Base-by-base conservation (phyloP, 1,140 invertebrate species). In the Diorhabda carinulata region DNA sequence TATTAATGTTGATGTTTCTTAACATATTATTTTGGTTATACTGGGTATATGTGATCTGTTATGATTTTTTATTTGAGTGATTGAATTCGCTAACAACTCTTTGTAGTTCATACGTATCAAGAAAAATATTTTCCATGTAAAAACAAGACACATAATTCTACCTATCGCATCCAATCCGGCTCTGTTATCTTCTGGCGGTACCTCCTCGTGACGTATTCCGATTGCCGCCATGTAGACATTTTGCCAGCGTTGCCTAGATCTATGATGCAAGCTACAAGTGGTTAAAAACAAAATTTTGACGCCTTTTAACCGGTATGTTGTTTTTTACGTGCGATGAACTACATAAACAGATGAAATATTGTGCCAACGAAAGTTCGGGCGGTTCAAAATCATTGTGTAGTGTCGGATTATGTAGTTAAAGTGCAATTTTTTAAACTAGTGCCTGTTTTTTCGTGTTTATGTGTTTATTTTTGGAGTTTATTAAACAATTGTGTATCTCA, bases 191-290 rank as follows among this genome's bases (percentile, higher is more conserved):
- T 43, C 64, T 70, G 67, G 71, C 65, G 44, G 59, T 72, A 70
- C 71, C 63, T 72, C 66, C 60, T 57, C 44, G 58, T 68, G 68
- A 72, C 70, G 67, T 71, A 67, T 64, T 70, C 64, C 64, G 9
- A 45, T 47, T 41, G 72, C 61, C 69, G 73, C 71, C 71, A 74
- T 72, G 69, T 69, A 73, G 58, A 64, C 72, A 68, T 68, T 68
- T 57, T 67, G 71, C 61, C 67, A 70, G 57, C 67, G 61, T 45
- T 62, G 66, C 44, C 25, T 61, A 41, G 59, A 61, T 40, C 47
- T 62, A 9, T 44, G 6, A 42, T 65, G 40, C 25, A 44, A 66
- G 70, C 66, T 68, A 73, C 72, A 73, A 72, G 72, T 73, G 70
- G 62, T 56, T 43, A 44, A 67, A 67, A 72, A 67, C n/a, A 60